Base-by-base conservation (phyloP, 2,888 invertebrate species). In the Patella caerulea region DNA sequence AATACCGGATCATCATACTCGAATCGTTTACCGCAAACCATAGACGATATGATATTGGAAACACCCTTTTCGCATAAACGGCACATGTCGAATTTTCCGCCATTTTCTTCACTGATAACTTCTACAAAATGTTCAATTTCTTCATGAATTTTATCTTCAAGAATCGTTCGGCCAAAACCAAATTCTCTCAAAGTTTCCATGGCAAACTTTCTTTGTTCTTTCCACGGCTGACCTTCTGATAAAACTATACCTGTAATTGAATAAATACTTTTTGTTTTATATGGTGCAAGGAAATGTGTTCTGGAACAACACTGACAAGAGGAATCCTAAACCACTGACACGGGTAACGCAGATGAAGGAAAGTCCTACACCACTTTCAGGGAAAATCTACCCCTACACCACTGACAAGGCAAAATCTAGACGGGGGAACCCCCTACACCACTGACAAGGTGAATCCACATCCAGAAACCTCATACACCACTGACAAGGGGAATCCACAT, bases 1-100 rank as follows among this genome's bases (percentile, higher is more conserved):
- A 82, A 78, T 15, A 29, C 53, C 3, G 79, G 79, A 55, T 82
- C 81, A 17, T 71, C 77, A 65, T 77, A 78, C 14, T 81, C 79
- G 29, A 79, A 82, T 5, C 79, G 72, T 53, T 76, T 29, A 7
- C 82, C 82, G 29, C 78, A 77, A 24, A 76, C 71, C 53, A 82
- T 77, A 14, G 78, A 76, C 19, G 78, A 74, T 56, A 80, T 78
- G 24, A n/a, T n/a, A n/a, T n/a, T n/a, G n/a, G n/a, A n/a, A n/a
- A n/a, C n/a, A n/a, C n/a, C n/a, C n/a, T n/a, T n/a, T n/a, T n/a
- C n/a, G n/a, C n/a, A n/a, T n/a, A 76, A 52, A 19, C 29, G 70
- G 24, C 34, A 55, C 24, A 71, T 52, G 29, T 80, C 76, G 34
- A 80, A 65, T 1, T 19, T 17, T 17, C 17, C 7, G 2, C 55